These are phyloP conservation scores for Tenualosa ilisha DNA, from an alignment of 2,797 vertebrate genomes.

Conservation along the genomic window DNA sequence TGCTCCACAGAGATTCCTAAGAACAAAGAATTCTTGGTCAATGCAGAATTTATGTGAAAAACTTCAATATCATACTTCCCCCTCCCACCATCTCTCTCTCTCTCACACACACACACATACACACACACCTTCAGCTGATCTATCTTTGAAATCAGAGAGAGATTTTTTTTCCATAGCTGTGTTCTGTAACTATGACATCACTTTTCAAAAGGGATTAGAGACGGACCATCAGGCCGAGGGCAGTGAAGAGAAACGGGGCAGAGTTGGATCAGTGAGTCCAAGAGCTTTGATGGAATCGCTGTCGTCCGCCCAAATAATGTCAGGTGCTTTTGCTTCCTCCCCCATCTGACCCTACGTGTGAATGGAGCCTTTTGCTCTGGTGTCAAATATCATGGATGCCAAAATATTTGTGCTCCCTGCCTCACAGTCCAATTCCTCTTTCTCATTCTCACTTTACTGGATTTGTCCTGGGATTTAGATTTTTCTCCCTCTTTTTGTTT, in stretches of 20 bases:
- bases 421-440: not conserved
- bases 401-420: not conserved
- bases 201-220: not conserved
- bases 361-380: not conserved
- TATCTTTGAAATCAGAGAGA: slow-evolving; percentile 32
- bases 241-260: not conserved
- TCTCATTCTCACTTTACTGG: not conserved
- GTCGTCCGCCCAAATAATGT: not conserved
- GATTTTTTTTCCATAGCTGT: not conserved
- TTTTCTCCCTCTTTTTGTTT: not conserved
- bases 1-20: not conserved
- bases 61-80: not conserved
- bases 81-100: slow-evolving; percentile 6
- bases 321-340: not conserved
- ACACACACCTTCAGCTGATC: not conserved
- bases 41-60: not conserved
- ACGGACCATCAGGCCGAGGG: not conserved
- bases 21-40: not conserved
- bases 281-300: not conserved
- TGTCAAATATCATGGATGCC: not conserved
- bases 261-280: not conserved
- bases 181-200: not conserved
- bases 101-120: slow-evolving; percentile 35
- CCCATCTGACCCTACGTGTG: not conserved
- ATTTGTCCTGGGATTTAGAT: not conserved